These are phyloP conservation scores for Coryphaenoides rupestris DNA, from an alignment of 2,113 vertebrate genomes.

Conservation along the genomic window DNA sequence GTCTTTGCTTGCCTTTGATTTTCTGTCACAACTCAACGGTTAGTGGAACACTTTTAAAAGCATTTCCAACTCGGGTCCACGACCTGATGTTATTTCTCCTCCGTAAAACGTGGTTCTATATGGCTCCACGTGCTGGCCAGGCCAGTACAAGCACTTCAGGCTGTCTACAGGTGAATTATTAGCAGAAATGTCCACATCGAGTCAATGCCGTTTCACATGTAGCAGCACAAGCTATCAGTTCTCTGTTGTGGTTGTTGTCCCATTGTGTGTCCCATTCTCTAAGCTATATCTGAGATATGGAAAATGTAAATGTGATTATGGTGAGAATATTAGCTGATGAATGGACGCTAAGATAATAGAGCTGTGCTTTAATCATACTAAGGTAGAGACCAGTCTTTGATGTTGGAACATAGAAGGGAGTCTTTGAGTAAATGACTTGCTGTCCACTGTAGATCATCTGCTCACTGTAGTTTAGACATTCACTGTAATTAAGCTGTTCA, in stretches of 20 bases:
- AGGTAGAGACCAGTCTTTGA: no score
- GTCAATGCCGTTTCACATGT: slow-evolving; percentile 14
- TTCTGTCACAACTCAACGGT: not conserved
- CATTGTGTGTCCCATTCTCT: not conserved
- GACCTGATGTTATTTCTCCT: not conserved
- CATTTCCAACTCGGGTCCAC: not conserved
- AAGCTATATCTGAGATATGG: not conserved
- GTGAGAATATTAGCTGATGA: not conserved
- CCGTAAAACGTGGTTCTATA: not conserved
- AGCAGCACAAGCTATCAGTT: not conserved
- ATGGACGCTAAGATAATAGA: not conserved
- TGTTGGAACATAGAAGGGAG: no score
- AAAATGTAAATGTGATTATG: no score
- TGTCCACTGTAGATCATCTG: no score
- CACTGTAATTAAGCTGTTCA: no score
- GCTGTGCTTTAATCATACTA: not conserved
- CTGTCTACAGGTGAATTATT: slow-evolving; percentile 63
- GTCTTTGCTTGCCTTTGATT: not conserved
- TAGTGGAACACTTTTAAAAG: not conserved
- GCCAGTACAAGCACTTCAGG: not conserved
- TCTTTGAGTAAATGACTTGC: no score
- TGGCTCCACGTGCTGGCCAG: not conserved
- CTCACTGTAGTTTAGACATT: no score
- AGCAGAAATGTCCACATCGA: slow-evolving; percentile 13
- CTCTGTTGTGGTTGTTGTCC: not conserved